Evolutionary conservation across 92 coral and sea anemone species (phyloP).

Genomic region (Blastomussa wellsi): DNA sequence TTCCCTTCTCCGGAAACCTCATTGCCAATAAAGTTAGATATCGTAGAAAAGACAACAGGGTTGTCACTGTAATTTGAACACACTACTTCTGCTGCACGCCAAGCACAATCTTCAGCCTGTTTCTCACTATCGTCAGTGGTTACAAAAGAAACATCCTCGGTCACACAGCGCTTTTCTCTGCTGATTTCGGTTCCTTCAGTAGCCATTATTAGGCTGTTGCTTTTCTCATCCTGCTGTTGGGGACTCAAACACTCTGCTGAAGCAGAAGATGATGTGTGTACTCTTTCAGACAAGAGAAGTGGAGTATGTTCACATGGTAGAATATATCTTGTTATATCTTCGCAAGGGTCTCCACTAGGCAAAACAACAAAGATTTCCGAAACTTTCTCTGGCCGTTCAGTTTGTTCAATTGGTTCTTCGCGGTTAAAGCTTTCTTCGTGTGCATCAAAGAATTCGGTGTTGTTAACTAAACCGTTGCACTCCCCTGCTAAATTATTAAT

Average conservation of each 20-base stretch:
- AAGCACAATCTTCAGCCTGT: conserved; percentile 3
- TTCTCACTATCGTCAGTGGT: background rate
- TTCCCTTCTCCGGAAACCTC: background rate
- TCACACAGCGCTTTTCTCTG: background rate
- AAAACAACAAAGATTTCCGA: background rate
- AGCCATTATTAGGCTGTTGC: background rate
- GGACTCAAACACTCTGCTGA: background rate
- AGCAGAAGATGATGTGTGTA: background rate
- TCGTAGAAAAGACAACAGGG: background rate
- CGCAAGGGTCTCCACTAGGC: background rate
- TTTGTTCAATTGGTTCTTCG: background rate
- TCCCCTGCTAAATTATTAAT: background rate
- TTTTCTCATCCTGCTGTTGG: background rate
- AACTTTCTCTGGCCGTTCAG: background rate
- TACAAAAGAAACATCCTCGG: conserved; percentile 30
- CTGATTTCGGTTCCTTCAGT: background rate
- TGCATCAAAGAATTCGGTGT: background rate
- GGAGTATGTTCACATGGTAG: background rate
- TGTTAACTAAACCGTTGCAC: background rate
- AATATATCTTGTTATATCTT: background rate
- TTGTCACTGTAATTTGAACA: background rate
- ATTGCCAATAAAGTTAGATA: no score
- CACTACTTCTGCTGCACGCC: no score
- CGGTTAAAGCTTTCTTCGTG: background rate
- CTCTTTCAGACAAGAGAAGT: background rate